Evolutionary conservation across 2,888 invertebrate species (phyloP).

Genomic region (Aspidiotus rigidus): DNA sequence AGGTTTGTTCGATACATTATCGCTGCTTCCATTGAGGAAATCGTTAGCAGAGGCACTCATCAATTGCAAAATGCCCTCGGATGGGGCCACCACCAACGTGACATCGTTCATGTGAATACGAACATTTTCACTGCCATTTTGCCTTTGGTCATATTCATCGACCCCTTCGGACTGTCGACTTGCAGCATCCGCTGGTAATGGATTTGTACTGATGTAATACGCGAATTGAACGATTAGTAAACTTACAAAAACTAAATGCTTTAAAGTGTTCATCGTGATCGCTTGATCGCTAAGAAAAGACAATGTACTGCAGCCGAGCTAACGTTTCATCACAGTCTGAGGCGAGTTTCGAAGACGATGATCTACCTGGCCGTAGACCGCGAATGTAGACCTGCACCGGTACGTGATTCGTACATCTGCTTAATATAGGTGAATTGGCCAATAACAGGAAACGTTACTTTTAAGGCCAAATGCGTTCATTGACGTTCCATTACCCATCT

Average conservation of each 20-base stretch:
- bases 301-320: slow-evolving; percentile 5
- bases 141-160: slow-evolving; percentile 58
- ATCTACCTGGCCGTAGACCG: slow-evolving; percentile 1
- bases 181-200: slow-evolving; percentile 8
- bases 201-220: slow-evolving; percentile 20
- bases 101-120: slow-evolving; percentile 60
- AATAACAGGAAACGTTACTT: slow-evolving; percentile 27
- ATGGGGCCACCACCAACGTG: slow-evolving; percentile 57
- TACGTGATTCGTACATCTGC: slow-evolving; percentile 25
- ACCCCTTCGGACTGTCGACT: slow-evolving; percentile 19
- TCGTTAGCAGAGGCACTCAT: slow-evolving; percentile 46
- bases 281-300: not conserved
- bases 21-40: slow-evolving; percentile 34
- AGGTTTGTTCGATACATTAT: slow-evolving; percentile 24
- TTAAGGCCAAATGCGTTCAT: slow-evolving; percentile 32
- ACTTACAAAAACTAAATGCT: slow-evolving; percentile 20
- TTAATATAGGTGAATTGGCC: slow-evolving; percentile 34
- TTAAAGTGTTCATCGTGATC: slow-evolving; percentile 20
- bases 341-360: slow-evolving; percentile 10
- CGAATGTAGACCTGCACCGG: slow-evolving; percentile 19
- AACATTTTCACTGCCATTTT: slow-evolving; percentile 68
- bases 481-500: slow-evolving; percentile 23
- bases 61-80: slow-evolving; percentile 48
- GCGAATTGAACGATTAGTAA: slow-evolving; percentile 26
- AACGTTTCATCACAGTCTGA: slow-evolving; percentile 26